Evolutionary conservation across 2,888 invertebrate genomes (phyloP), one percentile per base, ranked within the genome.

Genomic region (Drosophila subsilvestris): DNA sequence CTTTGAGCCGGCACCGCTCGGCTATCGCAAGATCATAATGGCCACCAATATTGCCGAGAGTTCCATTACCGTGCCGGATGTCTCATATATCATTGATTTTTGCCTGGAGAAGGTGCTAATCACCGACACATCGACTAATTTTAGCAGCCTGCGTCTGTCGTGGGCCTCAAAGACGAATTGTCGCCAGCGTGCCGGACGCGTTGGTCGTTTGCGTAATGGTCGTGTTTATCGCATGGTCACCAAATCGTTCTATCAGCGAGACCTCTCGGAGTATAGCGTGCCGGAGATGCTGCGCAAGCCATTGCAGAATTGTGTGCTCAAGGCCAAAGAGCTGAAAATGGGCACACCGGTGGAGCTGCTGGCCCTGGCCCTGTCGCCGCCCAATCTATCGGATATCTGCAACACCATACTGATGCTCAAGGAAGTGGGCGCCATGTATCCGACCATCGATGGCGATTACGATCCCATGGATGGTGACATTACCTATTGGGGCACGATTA

Each of bases 161-260:
- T 99, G 98, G 98, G 97, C 98, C 0, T 96, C 98, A 0, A 96
- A 96, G 89, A 95, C 96, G 0, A 98, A 96, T 92, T 98, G 98
- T 88, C 95, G 94, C 29, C 99, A 99, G 92, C 94, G 99, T 60
- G 95, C 96, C 49, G 99, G 99, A 1, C 95, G 99, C 71, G 97
- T 97, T 59, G 99, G 99, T 1, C 94, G 99, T 78, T 96, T 98
- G 8, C 94, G 96, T 61, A 95, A 95, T 86, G 98, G 97, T 0
- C 93, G 97, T 80, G 97, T 98, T 5, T 99, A 97, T 91, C 93
- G 98, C 59, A 93, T 98, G 74, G 94, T 98, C 0, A 93, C 94
- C 0, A 93, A 94, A 75, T 84, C 90, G 27, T 96, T 96, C 89
- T 98, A 95, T 90, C 80, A 94, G 93, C 91, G 93, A 0, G 82